phyloP scores from a whole-genome alignment of 2,113 vertebrate genomes.

The Colaptes auratus region DNA sequence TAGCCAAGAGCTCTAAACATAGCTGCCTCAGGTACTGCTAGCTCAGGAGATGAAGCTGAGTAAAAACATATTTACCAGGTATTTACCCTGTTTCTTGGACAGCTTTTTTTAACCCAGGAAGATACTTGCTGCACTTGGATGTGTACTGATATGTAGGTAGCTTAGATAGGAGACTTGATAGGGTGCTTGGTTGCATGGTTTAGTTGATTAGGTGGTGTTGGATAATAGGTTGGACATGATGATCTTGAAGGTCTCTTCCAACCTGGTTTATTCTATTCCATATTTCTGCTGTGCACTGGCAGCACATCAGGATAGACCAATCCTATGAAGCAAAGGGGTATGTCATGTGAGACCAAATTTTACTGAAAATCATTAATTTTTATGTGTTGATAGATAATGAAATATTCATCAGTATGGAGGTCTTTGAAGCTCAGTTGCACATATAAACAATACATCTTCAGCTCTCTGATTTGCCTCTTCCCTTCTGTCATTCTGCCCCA shows the following conservation, averaged over 20 bases:
- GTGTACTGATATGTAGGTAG: not conserved
- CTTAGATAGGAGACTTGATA: too few relatives aligned
- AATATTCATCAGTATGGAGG: not conserved
- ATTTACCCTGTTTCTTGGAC: not conserved
- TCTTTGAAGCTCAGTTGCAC: not conserved
- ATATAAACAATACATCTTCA: not conserved
- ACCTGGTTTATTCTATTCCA: too few relatives aligned
- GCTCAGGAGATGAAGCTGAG: not conserved
- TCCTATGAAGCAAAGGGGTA: not conserved
- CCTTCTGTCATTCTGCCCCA: not conserved
- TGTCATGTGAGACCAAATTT: not conserved
- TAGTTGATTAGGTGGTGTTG: too few relatives aligned
- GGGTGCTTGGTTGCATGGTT: too few relatives aligned
- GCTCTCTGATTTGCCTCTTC: not conserved
- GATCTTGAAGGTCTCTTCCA: too few relatives aligned
- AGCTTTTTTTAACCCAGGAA: not conserved
- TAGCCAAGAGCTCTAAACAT: not conserved
- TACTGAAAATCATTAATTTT: not conserved
- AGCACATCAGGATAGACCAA: not conserved
- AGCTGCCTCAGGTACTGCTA: not conserved
- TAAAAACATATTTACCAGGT: not conserved
- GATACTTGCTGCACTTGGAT: not conserved
- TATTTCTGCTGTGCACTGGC: not conserved
- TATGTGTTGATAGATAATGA: constrained; percentile 3
- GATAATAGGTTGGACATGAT: too few relatives aligned